Base-by-base conservation (phyloP, 53 echinoderm and acorn worm species). In the Antedon mediterranea region DNA sequence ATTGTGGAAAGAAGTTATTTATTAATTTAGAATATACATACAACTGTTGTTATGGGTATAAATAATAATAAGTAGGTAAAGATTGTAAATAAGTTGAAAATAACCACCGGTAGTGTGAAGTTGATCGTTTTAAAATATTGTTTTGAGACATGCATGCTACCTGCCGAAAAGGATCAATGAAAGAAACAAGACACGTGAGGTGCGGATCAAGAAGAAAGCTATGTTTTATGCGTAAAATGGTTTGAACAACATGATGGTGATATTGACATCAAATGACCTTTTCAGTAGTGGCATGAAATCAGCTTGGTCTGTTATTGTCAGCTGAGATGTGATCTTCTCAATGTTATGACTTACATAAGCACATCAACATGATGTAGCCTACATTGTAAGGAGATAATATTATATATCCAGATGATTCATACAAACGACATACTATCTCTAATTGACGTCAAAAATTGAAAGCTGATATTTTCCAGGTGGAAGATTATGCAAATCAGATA, bases 201-300 rank as follows among this genome's bases (percentile, higher is more conserved):
- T 90, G 87, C 79, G 80, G 82, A 82, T 74, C 71, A 84, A 86
- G 78, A 82, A 87, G 57, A 84, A 82, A 90, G 87, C 90, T 85
- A 90, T 85, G 85, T 90, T 90, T 90, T 90, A 87, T 90, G 85
- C 84, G 90, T 85, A 90, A 87, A 87, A 82, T 90, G 90, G 87
- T 87, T 90, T 87, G 85, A 90, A 85, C 82, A 87, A 90, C 87
- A 86, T 76, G 75, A 90, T 87, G 84, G 77, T 76, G 90, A 90
- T 87, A 86, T 85, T 79, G 88, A 78, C 73, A 81, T 44, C 72
- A 23, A 76, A 28, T 31, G 76, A 41, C 76, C 43, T 76, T 78
- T 77, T 86, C 57, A 57, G 23, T 11, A 57, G 23, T 57, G 57
- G 23, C 57, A 37, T 37, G 4, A 37, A 57, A 57, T 18, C 57